Base-by-base conservation (phyloP, 2,888 invertebrate genomes). In the Drosophila flavopinicola region DNA sequence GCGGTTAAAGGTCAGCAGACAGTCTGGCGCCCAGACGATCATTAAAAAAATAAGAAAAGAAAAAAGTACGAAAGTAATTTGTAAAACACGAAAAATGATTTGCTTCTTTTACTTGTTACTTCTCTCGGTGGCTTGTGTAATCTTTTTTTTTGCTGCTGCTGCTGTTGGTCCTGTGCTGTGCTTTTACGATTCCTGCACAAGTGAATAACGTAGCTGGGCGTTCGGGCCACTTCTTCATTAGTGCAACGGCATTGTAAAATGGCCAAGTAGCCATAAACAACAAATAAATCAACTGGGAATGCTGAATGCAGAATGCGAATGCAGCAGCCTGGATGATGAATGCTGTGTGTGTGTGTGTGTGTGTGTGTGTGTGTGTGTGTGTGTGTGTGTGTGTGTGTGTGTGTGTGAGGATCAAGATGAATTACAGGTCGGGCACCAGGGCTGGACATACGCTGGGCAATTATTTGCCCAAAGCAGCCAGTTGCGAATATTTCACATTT, bases 1-100 rank as follows among this genome's bases (percentile, higher is more conserved):
- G 25, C 44, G 77, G 87, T 60, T 78, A 83, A 86, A 83, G 87
- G 85, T 86, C 87, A 83, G 58, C 75, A 83, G 83, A 83, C 83
- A 58, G 70, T 58, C 72, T 63, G 87, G 87, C 87, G 83, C 85
- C 82, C 61, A n/a, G 56, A 66, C 51, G 65, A 71, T 85, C 83
- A 84, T 83, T 85, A 86, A 82, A 79, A 48, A 49, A 39, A 58
- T 44, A 51, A 52, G 35, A 35, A 33, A 37, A 38, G 9, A 58
- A 42, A 44, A 38, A 25, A 29, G 57, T 71, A 76, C 65, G 41
- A 78, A 85, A 67, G 85, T 84, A 80, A 85, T 80, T 86, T 82
- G 75, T 86, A 77, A 82, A 84, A 84, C 75, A 84, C 68, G 67
- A 80, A 79, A 78, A 83, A 63, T 72, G 54, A 78, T 85, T 75